Base-by-base conservation (phyloP, 2,113 vertebrate species). In the Motacilla alba region DNA sequence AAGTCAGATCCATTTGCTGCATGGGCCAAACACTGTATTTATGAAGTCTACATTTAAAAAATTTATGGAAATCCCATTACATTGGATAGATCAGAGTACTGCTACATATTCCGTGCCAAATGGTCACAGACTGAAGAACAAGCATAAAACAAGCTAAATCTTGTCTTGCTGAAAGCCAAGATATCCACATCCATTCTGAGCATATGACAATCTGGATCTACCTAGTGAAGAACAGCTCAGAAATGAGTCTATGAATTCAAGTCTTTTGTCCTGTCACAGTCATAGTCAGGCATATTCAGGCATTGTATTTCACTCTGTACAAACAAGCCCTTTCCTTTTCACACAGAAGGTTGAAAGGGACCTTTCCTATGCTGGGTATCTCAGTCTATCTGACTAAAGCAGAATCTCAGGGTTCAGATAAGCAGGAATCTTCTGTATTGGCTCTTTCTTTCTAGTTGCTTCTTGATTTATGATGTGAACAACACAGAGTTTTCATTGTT, bases 1-100 rank as follows among this genome's bases (percentile, higher is more conserved):
- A 78, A 89, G 68, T 53, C 78, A 93, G 80, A 89, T 92, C 46
- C 49, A 69, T 92, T 74, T 94, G 81, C 92, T 88, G 83, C 35
- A 68, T 50, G 66, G 78, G 55, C 67, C 78, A 94, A 94, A 91
- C 60, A 82, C n/a, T 55, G n/a, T 55, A 58, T 39, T 82, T 95
- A 74, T 80, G 72, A 95, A 91, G 62, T 26, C 64, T 70, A 60
- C 30, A 52, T 94, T 87, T 64, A 12, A 92, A 78, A 91, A 90
- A 70, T 3, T 4, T 70, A 80, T 70, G 76, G 84, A 93, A 95
- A 94, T 91, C 84, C 82, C 70, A 67, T 95, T 86, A 59, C 59
- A 47, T 10, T 69, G 50, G 46, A 49, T 85, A 89, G 62, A 39
- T 87, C 13, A 2, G n/a, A 83, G 33, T 74, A 73, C 37, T 79